These are phyloP conservation scores for Melanogrammus aeglefinus DNA, from an alignment of 2,797 vertebrate genomes.

Conservation along the genomic window DNA sequence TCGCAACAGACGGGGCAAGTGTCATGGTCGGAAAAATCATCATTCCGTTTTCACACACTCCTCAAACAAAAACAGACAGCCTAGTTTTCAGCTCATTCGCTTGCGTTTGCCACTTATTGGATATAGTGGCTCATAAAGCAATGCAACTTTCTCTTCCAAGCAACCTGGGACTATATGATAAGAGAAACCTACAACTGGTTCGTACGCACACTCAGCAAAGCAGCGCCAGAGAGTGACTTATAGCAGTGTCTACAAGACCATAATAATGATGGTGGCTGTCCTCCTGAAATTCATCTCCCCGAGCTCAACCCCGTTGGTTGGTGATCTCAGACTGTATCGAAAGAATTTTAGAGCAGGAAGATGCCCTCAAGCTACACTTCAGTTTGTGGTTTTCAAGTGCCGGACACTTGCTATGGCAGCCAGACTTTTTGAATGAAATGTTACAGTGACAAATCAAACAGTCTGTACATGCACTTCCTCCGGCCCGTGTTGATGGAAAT, in stretches of 20 bases:
- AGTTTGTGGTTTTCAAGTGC: slow-evolving; percentile 7
- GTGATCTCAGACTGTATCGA: slow-evolving; percentile 20
- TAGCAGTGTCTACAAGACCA: slow-evolving; percentile 5
- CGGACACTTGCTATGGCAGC: slow-evolving; percentile 18
- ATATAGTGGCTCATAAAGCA: not conserved
- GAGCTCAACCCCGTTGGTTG: slow-evolving; percentile 15
- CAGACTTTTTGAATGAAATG: not conserved
- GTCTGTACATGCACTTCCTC: slow-evolving; percentile 11
- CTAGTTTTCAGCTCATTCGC: not conserved
- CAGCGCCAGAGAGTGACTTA: not conserved
- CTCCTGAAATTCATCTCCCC: slow-evolving; percentile 9
- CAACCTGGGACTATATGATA: slow-evolving; percentile 14
- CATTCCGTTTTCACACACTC: not conserved
- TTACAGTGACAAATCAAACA: slow-evolving; percentile 3
- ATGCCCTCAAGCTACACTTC: slow-evolving; percentile 22
- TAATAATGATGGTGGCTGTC: slow-evolving; percentile 1
- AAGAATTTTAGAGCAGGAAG: slow-evolving; percentile 21
- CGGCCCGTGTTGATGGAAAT: slow-evolving; percentile 13
- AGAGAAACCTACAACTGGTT: slow-evolving; percentile 17
- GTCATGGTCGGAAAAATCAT: slow-evolving; percentile 2
- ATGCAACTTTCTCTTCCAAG: not conserved
- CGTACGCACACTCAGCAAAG: slow-evolving; percentile 11
- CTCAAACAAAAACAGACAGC: slow-evolving; percentile 2
- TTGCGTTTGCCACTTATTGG: not conserved
- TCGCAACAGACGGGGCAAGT: too few relatives aligned